A percentile compares a stretch with the other conserved stretches of the same genome.
Evolutionary conservation across 2,888 invertebrate species (phyloP).

Genomic region (Slavum lentiscoides): DNA sequence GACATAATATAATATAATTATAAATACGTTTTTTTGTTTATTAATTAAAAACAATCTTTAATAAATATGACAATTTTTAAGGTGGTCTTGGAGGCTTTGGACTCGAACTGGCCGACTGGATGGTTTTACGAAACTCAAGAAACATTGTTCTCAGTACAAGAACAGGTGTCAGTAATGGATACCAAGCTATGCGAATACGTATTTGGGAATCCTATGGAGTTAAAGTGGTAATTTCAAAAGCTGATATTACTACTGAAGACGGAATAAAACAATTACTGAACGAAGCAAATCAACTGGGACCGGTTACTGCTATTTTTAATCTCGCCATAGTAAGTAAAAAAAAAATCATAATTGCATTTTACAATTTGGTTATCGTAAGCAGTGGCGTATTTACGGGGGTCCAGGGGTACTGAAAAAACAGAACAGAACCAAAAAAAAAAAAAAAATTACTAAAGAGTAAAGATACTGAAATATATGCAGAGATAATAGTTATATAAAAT

Average conservation of each 20-base stretch:
- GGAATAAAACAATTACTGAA: slow-evolving; percentile 74
- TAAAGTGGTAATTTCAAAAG: slow-evolving; percentile 69
- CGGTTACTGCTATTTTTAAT: slow-evolving; percentile 85
- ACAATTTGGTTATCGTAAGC: neutral
- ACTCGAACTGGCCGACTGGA: slow-evolving; percentile 66
- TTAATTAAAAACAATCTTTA: neutral
- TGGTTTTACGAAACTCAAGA: slow-evolving; percentile 65
- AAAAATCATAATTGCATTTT: neutral
- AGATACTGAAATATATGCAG: too few relatives aligned
- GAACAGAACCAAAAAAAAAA: too few relatives aligned
- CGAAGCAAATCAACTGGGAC: slow-evolving; percentile 68
- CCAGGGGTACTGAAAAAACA: too few relatives aligned
- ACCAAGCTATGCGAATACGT: slow-evolving; percentile 63
- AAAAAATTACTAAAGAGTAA: too few relatives aligned
- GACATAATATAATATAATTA: neutral
- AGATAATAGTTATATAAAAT: too few relatives aligned
- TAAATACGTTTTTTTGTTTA: too few relatives aligned
- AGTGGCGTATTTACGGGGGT: too few relatives aligned
- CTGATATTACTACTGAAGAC: slow-evolving; percentile 70
- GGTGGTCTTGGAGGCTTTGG: slow-evolving; percentile 68
- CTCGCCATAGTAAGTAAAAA: slow-evolving; percentile 71
- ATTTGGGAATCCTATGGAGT: slow-evolving; percentile 74
- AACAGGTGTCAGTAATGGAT: slow-evolving; percentile 64
- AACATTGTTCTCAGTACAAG: slow-evolving; percentile 66
- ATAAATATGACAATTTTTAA: slow-evolving; percentile 12